Base-by-base conservation (phyloP, 2,113 vertebrate species). In the Heterocephalus glaber region DNA sequence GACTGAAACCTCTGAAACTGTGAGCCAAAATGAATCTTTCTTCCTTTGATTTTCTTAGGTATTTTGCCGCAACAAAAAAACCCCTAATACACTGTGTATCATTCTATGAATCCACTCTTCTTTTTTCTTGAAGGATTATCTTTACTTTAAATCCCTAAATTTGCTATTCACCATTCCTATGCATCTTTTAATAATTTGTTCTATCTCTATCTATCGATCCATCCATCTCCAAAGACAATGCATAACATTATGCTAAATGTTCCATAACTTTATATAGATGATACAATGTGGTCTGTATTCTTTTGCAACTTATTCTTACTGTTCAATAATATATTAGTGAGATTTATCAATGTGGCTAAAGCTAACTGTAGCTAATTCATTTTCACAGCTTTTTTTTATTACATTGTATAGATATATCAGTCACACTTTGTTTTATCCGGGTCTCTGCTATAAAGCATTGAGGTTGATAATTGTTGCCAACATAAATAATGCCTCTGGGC, bases 181-280 rank as follows among this genome's bases (percentile, higher is more conserved):
- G 33, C 33, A 97, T 85, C 2, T 10, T 44, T 76, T 91, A 88
- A 65, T 61, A 85, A 85, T 49, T 89, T 83, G 35, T 89, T 92
- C 47, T 72, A 52, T 68, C 70, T 76, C n/a, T 33, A 60, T 26
- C 44, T 68, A 52, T 61, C 70, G 66, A 30, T 72, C 65, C 80
- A 83, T 65, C 33, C 26, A 54, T 89, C 44, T 63, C n/a, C 44
- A 14, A 77, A 90, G 84, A 70, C 44, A 90, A 86, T 72, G 24
- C 28, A 54, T 52, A 44, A 8, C 38, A 49, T 20, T 82, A 26
- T n/a, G 26, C 54, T 52, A 81, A 66, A 30, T 82, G 19, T 76
- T 90, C 92, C 60, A 38, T 49, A 82, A 82, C 60, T 86, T 76
- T 60, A 38, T 49, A 61, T 81, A 66, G 58, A 52, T 61, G 13